Evolutionary conservation across 2,888 invertebrate species (phyloP), one percentile per base, ranked within the genome.

Genomic region (Diachrysia chrysitis): DNA sequence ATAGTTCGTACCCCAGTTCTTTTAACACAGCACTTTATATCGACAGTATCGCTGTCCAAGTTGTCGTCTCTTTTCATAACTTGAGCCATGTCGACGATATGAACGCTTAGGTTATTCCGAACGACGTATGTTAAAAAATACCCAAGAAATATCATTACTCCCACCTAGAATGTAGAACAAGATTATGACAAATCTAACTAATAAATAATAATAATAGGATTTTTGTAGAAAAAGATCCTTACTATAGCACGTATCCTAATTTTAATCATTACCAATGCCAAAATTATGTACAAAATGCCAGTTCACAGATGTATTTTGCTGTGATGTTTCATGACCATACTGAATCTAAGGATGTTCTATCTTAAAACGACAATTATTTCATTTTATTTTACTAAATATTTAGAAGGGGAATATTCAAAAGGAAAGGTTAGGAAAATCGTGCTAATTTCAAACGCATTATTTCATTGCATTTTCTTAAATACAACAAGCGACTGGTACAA

Each of bases 111-210:
- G 66, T 93, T 93, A 76, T 94, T 91, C 19, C 95, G 89, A 2
- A 94, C 92, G 7, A 93, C 68, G 73, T 93, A 94, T 56, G 90
- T 87, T 82, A 83, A 94, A 87, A 91, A 96, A 93, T 79, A 96
- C 10, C 85, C 97, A 88, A 80, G 95, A 95, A 89, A 97, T 84
- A 87, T 97, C 92, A 93, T 97, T 88, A 86, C 95, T 93, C 97
- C 88, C 61, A 93, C 89, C 90, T 90, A 82, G 35, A 87, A 88
- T 71, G 67, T 53, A 70, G 62, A 19, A 63, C 10, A 51, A 12
- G 48, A 25, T 25, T 25, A n/a, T 53, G 55, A 7, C 17, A 42
- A 9, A 12, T 1, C 9, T 23, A 54, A 37, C 14, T 19, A n/a
- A 2, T 5, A 9, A 17, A 9, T 12, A 9, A 9, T 35, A 35